These are phyloP conservation scores for Catharus bicknelli DNA, from an alignment of 2,113 vertebrate genomes.

Conservation along the genomic window DNA sequence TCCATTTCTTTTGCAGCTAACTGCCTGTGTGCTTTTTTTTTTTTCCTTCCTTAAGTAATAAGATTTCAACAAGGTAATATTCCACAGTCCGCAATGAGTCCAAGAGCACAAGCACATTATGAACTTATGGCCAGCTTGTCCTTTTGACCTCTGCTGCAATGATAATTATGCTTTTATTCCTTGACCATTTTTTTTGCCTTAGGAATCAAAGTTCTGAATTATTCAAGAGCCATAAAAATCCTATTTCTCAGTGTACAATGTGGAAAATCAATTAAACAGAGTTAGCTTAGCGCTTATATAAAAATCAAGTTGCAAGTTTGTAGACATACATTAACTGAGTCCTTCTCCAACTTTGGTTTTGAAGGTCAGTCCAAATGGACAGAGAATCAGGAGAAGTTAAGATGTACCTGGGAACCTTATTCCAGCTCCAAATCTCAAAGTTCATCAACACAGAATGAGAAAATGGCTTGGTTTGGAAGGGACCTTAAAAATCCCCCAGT, in stretches of 20 bases:
- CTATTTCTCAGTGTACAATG: conserved; percentile 63
- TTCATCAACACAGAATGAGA: neutral
- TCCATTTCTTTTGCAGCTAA: conserved; percentile 79
- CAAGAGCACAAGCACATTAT: conserved; percentile 40
- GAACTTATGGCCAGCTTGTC: conserved; percentile 69
- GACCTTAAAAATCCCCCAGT: neutral
- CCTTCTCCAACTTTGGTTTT: conserved; percentile 37
- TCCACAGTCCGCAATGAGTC: conserved; percentile 56
- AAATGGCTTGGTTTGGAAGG: neutral
- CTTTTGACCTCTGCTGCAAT: conserved; percentile 74
- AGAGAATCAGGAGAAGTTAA: neutral
- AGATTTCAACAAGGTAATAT: conserved; percentile 71
- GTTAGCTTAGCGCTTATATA: conserved; percentile 57
- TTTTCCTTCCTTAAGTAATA: conserved; percentile 61
- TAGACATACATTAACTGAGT: conserved; percentile 49
- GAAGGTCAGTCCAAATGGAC: conserved; percentile 25
- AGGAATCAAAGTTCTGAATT: conserved; percentile 75
- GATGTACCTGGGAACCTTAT: neutral
- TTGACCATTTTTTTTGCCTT: conserved; percentile 64
- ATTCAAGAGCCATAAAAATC: conserved; percentile 70
- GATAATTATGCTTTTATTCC: conserved; percentile 74
- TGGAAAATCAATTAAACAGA: conserved; percentile 73
- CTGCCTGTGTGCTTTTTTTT: conserved; percentile 68
- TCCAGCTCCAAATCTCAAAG: neutral
- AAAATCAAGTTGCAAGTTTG: conserved; percentile 63